Conservation (phyloP, 2,888 invertebrate genomes). For the Oscheius myriophilus region DNA sequence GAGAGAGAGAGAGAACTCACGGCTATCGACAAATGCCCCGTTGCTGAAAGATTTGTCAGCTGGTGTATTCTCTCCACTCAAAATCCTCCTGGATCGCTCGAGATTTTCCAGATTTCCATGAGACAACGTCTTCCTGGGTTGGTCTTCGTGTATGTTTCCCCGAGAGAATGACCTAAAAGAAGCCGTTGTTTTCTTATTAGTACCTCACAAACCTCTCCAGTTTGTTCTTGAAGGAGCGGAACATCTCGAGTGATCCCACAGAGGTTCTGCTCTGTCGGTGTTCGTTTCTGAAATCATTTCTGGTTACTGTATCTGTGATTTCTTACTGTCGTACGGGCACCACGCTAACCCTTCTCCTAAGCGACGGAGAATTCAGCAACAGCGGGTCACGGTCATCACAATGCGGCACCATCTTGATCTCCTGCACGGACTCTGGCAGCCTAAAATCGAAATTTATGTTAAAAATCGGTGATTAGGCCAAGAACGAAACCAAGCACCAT, state of each 20-base stretch:
- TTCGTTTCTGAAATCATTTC: constrained; percentile 21
- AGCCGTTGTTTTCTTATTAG: not conserved
- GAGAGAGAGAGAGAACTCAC: constrained; percentile 22
- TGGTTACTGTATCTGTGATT: not conserved
- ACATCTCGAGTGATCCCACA: constrained; percentile 50
- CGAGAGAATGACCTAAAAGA: constrained; percentile 47
- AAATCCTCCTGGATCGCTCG: constrained; percentile 15
- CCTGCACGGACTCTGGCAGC: constrained; percentile 53
- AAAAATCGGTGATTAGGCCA: not conserved
- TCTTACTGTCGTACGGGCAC: constrained; percentile 49
- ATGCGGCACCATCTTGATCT: constrained; percentile 57
- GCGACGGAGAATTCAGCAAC: constrained; percentile 22
- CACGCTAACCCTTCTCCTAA: constrained; percentile 45
- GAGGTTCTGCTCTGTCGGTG: constrained; percentile 37
- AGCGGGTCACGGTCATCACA: constrained; percentile 38
- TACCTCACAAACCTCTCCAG: constrained; percentile 40
- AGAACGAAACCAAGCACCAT: not conserved
- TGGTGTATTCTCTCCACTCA: constrained; percentile 23
- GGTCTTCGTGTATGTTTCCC: constrained; percentile 31
- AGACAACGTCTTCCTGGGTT: constrained; percentile 47
- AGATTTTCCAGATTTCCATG: constrained; percentile 52
- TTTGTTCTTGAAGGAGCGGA: constrained; percentile 51
- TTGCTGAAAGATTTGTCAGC: constrained; percentile 45
- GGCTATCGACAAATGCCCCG: constrained; percentile 40
- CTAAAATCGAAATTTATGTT: constrained; percentile 28